Percentiles rank a stretch among this genome's conserved stretches.
phyloP scores from a whole-genome alignment of 2,888 invertebrate species.

The Pollenia labialis region DNA sequence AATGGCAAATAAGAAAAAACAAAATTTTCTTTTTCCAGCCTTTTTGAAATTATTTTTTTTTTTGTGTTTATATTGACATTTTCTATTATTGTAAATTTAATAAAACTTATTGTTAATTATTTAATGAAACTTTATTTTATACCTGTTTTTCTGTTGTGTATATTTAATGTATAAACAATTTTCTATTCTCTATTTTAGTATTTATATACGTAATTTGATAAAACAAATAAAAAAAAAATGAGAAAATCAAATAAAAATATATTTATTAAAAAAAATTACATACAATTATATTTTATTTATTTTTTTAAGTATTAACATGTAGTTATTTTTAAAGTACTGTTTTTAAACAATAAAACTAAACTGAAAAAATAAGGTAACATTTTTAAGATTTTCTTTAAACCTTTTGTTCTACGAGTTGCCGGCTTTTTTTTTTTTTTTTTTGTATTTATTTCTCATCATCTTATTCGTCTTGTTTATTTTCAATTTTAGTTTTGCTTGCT shows the following conservation, averaged over 20 bases:
- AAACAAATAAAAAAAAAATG: background rate
- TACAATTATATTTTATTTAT: slow-evolving; percentile 27
- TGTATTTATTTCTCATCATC: background rate
- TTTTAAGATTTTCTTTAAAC: slow-evolving; percentile 35
- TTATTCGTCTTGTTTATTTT: slow-evolving; percentile 30
- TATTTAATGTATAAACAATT: background rate
- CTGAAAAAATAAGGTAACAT: background rate
- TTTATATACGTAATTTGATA: slow-evolving; percentile 16
- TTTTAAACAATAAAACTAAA: slow-evolving; percentile 25
- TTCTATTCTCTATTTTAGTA: background rate
- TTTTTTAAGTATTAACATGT: slow-evolving; percentile 17
- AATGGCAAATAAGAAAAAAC: too few species aligned
- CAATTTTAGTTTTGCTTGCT: slow-evolving; percentile 31
- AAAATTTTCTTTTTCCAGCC: too few species aligned
- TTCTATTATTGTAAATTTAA: slow-evolving; percentile 13
- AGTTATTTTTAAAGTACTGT: slow-evolving; percentile 14
- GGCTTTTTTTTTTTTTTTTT: slow-evolving; percentile 24
- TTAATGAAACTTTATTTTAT: slow-evolving; percentile 9
- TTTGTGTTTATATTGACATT: slow-evolving; percentile 1
- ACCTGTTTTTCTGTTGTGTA: background rate
- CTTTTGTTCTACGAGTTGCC: slow-evolving; percentile 26
- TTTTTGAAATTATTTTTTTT: background rate
- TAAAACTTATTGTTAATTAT: slow-evolving; percentile 1
- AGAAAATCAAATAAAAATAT: background rate
- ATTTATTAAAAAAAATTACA: background rate